Percentiles rank a stretch among this genome's conserved stretches.
These are phyloP conservation scores for Cremastinae sp. DNA, from an alignment of 2,888 invertebrate genomes.

Conservation along the genomic window DNA sequence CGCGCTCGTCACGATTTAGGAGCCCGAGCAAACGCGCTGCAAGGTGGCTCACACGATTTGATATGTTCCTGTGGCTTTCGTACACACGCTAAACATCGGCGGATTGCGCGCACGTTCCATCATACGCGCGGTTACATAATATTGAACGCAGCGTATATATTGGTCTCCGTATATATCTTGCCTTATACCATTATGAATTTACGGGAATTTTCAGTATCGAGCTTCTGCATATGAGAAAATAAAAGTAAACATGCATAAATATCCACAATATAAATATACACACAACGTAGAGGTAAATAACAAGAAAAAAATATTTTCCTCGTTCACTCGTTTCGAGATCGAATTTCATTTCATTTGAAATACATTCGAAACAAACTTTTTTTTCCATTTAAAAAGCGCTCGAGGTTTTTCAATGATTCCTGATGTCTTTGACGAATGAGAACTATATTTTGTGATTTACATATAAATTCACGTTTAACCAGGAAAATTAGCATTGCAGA, in stretches of 20 bases:
- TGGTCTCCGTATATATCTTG: neutral
- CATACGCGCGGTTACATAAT: constrained; percentile 42
- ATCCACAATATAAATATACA: too few relatives aligned
- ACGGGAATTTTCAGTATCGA: constrained; percentile 1
- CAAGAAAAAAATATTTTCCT: too few relatives aligned
- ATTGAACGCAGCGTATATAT: constrained; percentile 26
- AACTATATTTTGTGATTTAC: too few relatives aligned
- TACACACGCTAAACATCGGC: constrained; percentile 15
- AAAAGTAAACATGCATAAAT: too few relatives aligned
- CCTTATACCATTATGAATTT: constrained; percentile 26
- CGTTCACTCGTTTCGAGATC: too few relatives aligned
- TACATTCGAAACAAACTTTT: too few relatives aligned
- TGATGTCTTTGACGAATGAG: too few relatives aligned
- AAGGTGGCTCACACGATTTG: constrained; percentile 42
- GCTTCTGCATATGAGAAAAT: too few relatives aligned
- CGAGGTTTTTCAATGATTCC: too few relatives aligned
- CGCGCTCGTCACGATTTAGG: constrained; percentile 57
- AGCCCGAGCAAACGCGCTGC: constrained; percentile 45
- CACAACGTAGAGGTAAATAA: too few relatives aligned
- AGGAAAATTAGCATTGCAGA: constrained; percentile 70
- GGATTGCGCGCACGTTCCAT: constrained; percentile 20
- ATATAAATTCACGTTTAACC: neutral
- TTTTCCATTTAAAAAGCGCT: too few relatives aligned
- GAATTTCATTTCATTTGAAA: too few relatives aligned
- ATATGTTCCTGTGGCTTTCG: constrained; percentile 54